Conservation (phyloP, 2,113 vertebrate genomes). For the Ptilorrhoa leucosticta region DNA sequence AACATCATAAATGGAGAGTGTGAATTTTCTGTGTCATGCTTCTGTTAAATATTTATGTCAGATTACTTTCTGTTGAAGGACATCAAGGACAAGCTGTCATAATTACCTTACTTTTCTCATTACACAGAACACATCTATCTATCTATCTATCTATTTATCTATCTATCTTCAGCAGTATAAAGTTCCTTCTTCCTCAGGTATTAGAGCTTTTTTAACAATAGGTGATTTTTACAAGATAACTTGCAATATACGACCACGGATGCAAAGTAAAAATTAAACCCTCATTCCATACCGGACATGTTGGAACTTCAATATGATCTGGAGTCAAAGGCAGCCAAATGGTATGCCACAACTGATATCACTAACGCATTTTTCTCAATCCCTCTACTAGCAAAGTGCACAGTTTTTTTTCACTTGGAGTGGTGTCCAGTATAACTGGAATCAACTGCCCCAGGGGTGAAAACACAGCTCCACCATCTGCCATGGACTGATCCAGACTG, state of each 20-base stretch:
- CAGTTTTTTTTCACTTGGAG: background rate
- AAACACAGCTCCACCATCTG: background rate
- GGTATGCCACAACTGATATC: background rate
- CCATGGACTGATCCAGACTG: background rate
- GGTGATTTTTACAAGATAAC: background rate
- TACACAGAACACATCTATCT: background rate
- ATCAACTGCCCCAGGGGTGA: too few species aligned
- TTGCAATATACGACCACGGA: background rate
- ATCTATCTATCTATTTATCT: background rate
- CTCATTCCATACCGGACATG: background rate
- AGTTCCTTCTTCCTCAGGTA: background rate
- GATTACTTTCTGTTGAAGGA: slow-evolving; percentile 15
- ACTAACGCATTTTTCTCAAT: background rate
- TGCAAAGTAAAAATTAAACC: background rate
- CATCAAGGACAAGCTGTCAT: background rate
- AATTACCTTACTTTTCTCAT: background rate
- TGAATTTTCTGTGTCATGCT: background rate
- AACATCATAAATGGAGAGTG: background rate
- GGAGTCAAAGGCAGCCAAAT: background rate
- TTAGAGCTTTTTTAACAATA: background rate
- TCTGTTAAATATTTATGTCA: slow-evolving; percentile 41
- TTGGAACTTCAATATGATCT: background rate
- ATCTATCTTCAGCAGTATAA: background rate
- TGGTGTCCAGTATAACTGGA: background rate
- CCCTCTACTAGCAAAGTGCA: background rate